Evolutionary conservation across 2,113 vertebrate species (phyloP), one percentile per base, ranked within the genome.

Genomic region (Sinocyclocheilus maitianheensis): DNA sequence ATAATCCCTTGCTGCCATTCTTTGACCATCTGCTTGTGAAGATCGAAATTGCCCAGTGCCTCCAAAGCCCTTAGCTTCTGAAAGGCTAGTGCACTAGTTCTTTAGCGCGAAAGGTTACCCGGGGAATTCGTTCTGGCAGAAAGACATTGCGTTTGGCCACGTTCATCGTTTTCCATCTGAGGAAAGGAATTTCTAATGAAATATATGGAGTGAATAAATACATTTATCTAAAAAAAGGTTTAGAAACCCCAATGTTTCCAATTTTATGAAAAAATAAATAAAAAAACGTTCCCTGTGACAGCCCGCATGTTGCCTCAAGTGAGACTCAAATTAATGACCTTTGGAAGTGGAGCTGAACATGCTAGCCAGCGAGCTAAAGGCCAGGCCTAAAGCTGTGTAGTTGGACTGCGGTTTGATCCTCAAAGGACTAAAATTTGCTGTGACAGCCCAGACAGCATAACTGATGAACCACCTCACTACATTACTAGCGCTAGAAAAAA

Each of bases 21-120:
- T 76, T 81, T 89, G 69, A 84, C 67, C 53, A 63, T 81, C 58
- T 62, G 84, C 37, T 67, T 69, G 16, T 12, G 9, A 77, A 72
- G 48, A 80, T 55, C 10, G 24, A 76, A 81, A 82, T 30, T 81
- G 62, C 26, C 48, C 81, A 71, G 37, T 81, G 77, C 74, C 72
- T 82, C 77, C 63, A 82, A 82, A 87, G n/a, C 77, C 72, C 48
- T 26, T 71, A 58, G 77, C 85, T 84, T 86, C 84, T 58, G 60
- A 77, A 86, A 86, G 48, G 82, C 26, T 77, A 11, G 13, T 0
- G 40, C 16, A 18, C 30, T 51, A 67, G 78, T 82, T 58, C 51
- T 43, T 8, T 20, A 62, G 51, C 18, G 60, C 0, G 2, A 26
- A 67, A 26, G 24, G n/a, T 75, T 16, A 26, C 55, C 5, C 37